Conservation (phyloP, 2,113 vertebrate species). For the Lasiurus cinereus region DNA sequence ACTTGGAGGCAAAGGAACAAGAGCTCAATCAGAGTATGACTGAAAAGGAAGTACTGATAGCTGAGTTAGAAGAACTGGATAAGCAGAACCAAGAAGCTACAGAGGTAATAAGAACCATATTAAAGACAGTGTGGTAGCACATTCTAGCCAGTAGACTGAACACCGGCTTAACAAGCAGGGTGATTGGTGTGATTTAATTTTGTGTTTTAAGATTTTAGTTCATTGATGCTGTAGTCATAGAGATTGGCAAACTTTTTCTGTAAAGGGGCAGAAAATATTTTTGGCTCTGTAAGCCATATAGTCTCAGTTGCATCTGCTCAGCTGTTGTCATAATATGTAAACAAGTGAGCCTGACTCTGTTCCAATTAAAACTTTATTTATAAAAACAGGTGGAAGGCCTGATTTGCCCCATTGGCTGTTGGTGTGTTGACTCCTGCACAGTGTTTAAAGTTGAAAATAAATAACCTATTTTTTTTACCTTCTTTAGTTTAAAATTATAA, state of each 20-base stretch:
- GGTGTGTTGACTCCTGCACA: not conserved
- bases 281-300: not conserved
- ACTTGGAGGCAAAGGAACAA: constrained; percentile 89
- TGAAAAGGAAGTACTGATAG: constrained; percentile 91
- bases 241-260: not conserved
- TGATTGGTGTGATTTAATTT: not conserved
- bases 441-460: constrained; percentile 45
- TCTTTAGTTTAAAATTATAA: constrained; percentile 51
- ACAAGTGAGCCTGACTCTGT: not conserved
- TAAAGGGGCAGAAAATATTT: not conserved
- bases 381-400: not conserved
- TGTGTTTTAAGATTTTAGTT: constrained; percentile 44
- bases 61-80: constrained; percentile 95
- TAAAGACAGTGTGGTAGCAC: not conserved
- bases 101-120: constrained; percentile 88
- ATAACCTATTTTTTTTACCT: not conserved
- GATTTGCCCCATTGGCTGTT: not conserved
- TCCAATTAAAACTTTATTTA: not conserved
- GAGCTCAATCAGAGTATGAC: constrained; percentile 88
- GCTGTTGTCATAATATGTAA: not conserved
- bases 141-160: not conserved
- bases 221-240: not conserved
- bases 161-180: not conserved
- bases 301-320: not conserved
- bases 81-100: constrained; percentile 97